Evolutionary conservation across 1,140 invertebrate genomes (phyloP).

Genomic region (Ceratitis capitata): DNA sequence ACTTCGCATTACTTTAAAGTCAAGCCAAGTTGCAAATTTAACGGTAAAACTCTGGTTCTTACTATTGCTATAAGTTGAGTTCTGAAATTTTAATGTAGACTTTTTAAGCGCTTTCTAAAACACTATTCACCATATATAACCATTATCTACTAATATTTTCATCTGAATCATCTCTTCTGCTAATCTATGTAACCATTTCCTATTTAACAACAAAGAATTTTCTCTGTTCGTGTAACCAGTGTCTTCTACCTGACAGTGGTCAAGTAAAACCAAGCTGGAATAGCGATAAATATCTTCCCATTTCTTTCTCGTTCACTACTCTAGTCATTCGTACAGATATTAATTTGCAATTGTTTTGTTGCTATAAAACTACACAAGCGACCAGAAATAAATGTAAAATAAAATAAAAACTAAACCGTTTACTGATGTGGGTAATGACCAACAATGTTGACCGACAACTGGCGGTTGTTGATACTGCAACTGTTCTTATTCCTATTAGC

Average conservation of each 20-base stretch:
- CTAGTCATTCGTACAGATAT: not conserved
- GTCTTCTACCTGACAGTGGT: conserved; percentile 25
- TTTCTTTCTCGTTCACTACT: not conserved
- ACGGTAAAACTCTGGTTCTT: too few species aligned
- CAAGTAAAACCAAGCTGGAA: not conserved
- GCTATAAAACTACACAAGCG: not conserved
- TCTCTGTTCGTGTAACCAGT: too few species aligned
- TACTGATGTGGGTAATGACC: not conserved
- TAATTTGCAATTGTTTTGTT: not conserved
- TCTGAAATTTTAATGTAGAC: too few species aligned
- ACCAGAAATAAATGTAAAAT: not conserved
- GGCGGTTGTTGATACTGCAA: not conserved
- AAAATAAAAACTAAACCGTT: not conserved
- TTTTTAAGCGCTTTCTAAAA: too few species aligned
- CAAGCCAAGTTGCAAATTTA: too few species aligned
- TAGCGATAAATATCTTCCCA: not conserved
- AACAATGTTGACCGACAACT: not conserved
- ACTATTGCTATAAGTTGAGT: too few species aligned
- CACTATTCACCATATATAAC: too few species aligned
- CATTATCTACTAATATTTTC: too few species aligned
- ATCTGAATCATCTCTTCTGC: not conserved
- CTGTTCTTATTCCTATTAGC: not conserved
- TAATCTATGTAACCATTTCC: conserved; percentile 1
- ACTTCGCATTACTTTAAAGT: too few species aligned
- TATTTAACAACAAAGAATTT: not conserved